Conservation (phyloP, 2,888 invertebrate genomes). For the Amiota minor region DNA sequence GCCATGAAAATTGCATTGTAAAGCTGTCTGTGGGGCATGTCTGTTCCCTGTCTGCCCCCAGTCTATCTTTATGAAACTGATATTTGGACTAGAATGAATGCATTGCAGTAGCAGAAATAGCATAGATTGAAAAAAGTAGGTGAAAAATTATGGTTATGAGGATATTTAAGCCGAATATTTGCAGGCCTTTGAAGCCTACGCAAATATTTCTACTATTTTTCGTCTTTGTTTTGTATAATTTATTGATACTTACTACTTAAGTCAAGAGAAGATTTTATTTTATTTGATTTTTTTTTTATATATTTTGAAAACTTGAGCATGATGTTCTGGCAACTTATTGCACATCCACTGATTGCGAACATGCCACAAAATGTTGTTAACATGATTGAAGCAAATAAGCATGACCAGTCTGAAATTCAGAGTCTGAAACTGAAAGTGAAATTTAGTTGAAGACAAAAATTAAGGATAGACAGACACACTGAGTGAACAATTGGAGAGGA, state of each 20-base stretch:
- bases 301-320: neutral
- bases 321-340: constrained; percentile 20
- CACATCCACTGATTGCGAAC: constrained; percentile 31
- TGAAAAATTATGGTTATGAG: constrained; percentile 19
- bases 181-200: constrained; percentile 1
- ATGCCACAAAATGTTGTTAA: constrained; percentile 50
- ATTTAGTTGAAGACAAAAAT: constrained; percentile 28
- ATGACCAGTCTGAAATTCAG: constrained; percentile 33
- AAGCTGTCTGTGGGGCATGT: constrained; percentile 14
- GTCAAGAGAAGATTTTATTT: neutral
- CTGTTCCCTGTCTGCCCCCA: neutral
- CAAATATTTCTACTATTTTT: constrained; percentile 8
- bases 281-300: neutral
- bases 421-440: constrained; percentile 64
- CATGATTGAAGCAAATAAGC: constrained; percentile 62
- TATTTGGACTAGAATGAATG: too few species aligned
- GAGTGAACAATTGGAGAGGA: too few species aligned
- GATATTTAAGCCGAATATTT: neutral
- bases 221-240: neutral
- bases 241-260: constrained; percentile 5
- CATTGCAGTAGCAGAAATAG: too few species aligned
- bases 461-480: too few species aligned
- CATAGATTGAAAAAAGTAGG: neutral
- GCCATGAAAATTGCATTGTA: constrained; percentile 20
- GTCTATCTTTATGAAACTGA: neutral